Evolutionary conservation across 1,140 invertebrate genomes (phyloP), one percentile per base, ranked within the genome.

Genomic region (Cyclina sinensis): DNA sequence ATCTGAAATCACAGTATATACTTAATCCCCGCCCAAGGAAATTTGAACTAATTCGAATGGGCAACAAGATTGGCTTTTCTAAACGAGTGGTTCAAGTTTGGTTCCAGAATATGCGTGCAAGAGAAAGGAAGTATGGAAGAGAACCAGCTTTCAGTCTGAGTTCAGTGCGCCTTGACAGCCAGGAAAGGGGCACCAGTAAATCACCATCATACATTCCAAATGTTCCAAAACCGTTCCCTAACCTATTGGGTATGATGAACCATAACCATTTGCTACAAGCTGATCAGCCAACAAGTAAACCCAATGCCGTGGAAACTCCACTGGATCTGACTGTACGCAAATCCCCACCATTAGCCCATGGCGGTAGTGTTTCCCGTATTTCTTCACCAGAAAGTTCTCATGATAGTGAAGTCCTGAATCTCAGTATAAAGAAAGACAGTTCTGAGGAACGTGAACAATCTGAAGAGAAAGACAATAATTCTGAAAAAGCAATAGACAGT

Each of bases 21-120:
- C 95, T 97, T 5, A 99, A 99, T 96, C 97, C 98, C 0, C 96
- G 98, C 78, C 99, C 99, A 0, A 98, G 98, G 93, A 97, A 98
- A 76, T 98, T 99, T 90, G 98, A 99, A 94, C 97, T 99, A 90
- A 97, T 97, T 27, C 97, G 97, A 94, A 94, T 99, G 91, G 98
- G 99, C 0, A 97, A 98, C 51, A 97, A 97, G 90, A 97, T 99
- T 76, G 97, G 98, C 39, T 97, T 99, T 90, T 97, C 98, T 43
- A 98, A 98, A 48, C 96, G 99, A 68, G 99, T 99, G 3, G 98
- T 99, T 9, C 99, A 99, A 96, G 97, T 97, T 4, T 99, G 99
- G 99, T 99, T 99, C 95, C 99, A 99, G 96, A 99, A 99, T 95
- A 99, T 98, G 91, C 96, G 99, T 80, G 99, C 99, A 0, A 96